These are phyloP conservation scores for Xylocopa sonorina DNA, from an alignment of 1,140 invertebrate species.

Conservation along the genomic window DNA sequence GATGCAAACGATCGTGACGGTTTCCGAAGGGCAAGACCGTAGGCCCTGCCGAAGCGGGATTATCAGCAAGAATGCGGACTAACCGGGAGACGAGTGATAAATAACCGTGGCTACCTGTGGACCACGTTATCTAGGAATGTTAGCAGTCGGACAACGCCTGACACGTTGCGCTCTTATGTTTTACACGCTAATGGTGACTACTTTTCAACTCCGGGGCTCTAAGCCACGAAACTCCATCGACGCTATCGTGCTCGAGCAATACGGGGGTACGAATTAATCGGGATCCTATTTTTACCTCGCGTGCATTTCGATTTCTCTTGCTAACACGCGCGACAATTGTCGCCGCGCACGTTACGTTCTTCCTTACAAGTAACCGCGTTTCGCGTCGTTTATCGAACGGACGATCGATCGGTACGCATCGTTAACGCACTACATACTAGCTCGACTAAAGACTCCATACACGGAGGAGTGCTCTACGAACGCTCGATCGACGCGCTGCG, in stretches of 20 bases:
- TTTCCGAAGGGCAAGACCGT: slow-evolving; percentile 50
- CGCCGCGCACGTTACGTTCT: neutral
- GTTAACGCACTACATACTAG: neutral
- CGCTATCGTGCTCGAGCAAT: neutral
- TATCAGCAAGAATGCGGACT: slow-evolving; percentile 68
- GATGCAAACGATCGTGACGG: slow-evolving; percentile 47
- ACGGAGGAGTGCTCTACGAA: neutral
- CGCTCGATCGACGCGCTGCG: neutral
- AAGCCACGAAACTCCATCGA: neutral
- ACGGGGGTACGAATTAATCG: neutral
- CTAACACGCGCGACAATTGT: neutral
- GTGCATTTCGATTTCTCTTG: neutral
- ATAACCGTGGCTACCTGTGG: slow-evolving; percentile 62
- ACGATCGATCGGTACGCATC: slow-evolving; percentile 17
- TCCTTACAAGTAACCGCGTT: neutral
- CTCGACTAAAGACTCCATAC: neutral
- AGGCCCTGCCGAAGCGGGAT: slow-evolving; percentile 27
- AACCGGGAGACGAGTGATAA: slow-evolving; percentile 56
- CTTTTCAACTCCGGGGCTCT: neutral
- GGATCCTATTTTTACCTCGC: neutral
- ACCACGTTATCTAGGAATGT: slow-evolving; percentile 66
- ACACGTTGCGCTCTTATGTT: slow-evolving; percentile 19
- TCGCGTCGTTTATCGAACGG: neutral
- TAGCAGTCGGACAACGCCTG: slow-evolving; percentile 28
- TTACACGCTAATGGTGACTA: slow-evolving; percentile 37